phyloP scores from a whole-genome alignment of 2,888 invertebrate genomes.

The Apodemia hepburni region DNA sequence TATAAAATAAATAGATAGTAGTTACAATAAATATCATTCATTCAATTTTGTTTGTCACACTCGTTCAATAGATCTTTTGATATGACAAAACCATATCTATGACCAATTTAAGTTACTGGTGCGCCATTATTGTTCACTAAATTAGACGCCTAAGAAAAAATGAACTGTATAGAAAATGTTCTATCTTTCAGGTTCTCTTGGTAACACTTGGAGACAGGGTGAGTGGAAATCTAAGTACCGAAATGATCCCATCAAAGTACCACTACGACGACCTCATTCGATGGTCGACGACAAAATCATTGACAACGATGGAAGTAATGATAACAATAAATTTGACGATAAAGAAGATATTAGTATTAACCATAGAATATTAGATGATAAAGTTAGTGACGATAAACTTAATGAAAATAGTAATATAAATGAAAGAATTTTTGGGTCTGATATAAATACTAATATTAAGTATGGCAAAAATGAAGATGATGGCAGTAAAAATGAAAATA shows the following conservation, averaged over 20 bases:
- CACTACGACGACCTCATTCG: constrained; percentile 45
- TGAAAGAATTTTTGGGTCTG: not conserved
- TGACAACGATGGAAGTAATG: constrained; percentile 19
- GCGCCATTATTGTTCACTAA: too few relatives aligned
- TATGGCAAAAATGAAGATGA: not conserved
- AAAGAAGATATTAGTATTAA: too few relatives aligned
- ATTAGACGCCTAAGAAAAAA: too few relatives aligned
- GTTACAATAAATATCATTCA: too few relatives aligned
- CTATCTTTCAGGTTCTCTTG: constrained; percentile 80
- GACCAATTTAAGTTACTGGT: too few relatives aligned
- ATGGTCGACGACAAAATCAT: constrained; percentile 27
- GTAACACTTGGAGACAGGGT: constrained; percentile 92
- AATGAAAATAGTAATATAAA: not conserved
- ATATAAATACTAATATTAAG: not conserved
- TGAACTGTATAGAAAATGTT: too few relatives aligned
- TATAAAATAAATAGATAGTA: too few relatives aligned
- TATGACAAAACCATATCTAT: too few relatives aligned
- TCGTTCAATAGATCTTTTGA: too few relatives aligned
- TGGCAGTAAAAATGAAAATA: not conserved
- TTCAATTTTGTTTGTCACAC: too few relatives aligned
- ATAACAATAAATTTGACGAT: not conserved
- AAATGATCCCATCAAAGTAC: constrained; percentile 49
- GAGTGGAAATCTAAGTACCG: constrained; percentile 79
- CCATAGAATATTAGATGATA: too few relatives aligned
- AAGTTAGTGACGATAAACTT: not conserved